phyloP scores from a whole-genome alignment of 37 sponge, comb jelly and placozoan species.

The Chondrosia reniformis region DNA sequence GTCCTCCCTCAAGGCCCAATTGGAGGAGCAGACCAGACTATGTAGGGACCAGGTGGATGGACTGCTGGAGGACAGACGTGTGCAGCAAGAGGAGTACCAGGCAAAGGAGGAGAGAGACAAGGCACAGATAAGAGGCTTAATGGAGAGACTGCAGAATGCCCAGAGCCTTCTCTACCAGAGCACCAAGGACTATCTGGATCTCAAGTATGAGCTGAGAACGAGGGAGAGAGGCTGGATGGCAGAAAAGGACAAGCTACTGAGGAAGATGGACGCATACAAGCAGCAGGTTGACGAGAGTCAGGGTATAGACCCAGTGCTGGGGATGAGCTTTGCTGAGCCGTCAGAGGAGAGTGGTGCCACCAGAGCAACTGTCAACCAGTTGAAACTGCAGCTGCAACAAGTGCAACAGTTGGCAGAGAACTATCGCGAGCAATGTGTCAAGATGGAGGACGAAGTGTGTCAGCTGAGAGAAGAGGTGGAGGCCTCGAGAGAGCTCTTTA shows the following conservation, averaged over 20 bases:
- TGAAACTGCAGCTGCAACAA: conserved; percentile 78
- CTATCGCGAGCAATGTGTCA: conserved; percentile 95
- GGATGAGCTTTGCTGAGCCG: conserved; percentile 23
- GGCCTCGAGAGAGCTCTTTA: conserved; percentile 71
- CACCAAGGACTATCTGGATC: conserved; percentile 91
- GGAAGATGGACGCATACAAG: conserved; percentile 68
- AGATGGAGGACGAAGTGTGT: conserved; percentile 87
- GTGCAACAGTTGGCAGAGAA: conserved; percentile 92
- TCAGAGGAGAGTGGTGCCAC: conserved; percentile 9
- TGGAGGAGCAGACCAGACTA: conserved; percentile 87
- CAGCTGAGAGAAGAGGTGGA: conserved; percentile 84
- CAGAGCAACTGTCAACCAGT: conserved; percentile 26
- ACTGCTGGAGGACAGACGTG: conserved; percentile 84
- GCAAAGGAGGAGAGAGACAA: conserved; percentile 58
- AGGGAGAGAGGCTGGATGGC: conserved; percentile 87
- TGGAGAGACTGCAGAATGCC: conserved; percentile 83
- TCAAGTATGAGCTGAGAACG: conserved; percentile 87
- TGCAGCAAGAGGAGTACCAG: conserved; percentile 71
- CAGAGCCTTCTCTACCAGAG: conserved; percentile 93
- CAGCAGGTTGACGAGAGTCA: conserved; percentile 47
- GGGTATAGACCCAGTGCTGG: conserved; percentile 51
- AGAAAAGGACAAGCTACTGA: conserved; percentile 85
- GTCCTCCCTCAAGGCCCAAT: conserved; percentile 85
- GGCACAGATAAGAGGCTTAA: conserved; percentile 57
- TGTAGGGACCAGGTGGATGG: conserved; percentile 93